These are phyloP conservation scores for Syngnathus rostellatus DNA, from an alignment of 2,797 vertebrate genomes.

Conservation along the genomic window DNA sequence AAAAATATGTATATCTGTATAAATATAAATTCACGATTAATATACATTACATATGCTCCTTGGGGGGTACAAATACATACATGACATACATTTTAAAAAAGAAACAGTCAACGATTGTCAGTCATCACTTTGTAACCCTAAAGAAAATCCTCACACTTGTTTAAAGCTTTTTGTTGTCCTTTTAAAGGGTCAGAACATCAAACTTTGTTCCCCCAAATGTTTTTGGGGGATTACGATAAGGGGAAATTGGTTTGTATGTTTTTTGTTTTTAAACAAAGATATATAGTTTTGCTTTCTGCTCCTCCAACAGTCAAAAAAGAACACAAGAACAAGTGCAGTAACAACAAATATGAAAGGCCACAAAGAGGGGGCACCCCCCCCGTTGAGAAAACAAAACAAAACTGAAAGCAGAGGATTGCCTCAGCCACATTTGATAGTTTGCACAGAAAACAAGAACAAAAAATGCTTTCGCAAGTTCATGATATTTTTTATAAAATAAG, in stretches of 20 bases:
- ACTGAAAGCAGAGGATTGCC: not conserved
- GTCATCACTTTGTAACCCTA: slow-evolving; percentile 54
- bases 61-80: slow-evolving; percentile 64
- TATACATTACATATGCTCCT: slow-evolving; percentile 58
- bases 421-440: slow-evolving; percentile 8
- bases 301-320: not conserved
- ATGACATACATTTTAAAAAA: slow-evolving; percentile 6
- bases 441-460: slow-evolving; percentile 6
- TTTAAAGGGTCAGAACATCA: not conserved
- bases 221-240: not conserved
- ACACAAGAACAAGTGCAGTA: slow-evolving; percentile 1
- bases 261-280: not conserved
- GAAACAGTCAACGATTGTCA: slow-evolving; percentile 73
- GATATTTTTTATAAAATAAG: too few relatives aligned
- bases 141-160: slow-evolving; percentile 39
- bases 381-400: too few relatives aligned
- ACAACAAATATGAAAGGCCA: not conserved
- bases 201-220: not conserved
- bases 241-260: not conserved
- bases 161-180: slow-evolving; percentile 38
- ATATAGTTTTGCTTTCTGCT: not conserved
- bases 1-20: slow-evolving; percentile 78
- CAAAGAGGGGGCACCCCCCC: not conserved
- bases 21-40: slow-evolving; percentile 76
- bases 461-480: not conserved